Percentiles rank a stretch among this genome's conserved stretches.
phyloP scores from a whole-genome alignment of 2,888 invertebrate species.

The Drosophila colorata region DNA sequence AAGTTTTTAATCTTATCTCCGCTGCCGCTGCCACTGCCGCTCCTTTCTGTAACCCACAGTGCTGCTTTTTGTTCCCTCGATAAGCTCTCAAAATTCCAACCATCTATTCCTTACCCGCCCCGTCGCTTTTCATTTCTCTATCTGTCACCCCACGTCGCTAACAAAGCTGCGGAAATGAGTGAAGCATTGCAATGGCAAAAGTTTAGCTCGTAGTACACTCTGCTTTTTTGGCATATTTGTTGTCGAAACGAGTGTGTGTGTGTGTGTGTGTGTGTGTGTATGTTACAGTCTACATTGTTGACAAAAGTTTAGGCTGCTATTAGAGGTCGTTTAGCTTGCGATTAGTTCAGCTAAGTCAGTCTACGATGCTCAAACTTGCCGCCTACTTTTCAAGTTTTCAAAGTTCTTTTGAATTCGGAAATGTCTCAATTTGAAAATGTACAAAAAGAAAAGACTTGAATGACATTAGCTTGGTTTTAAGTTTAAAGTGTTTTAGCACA shows the following conservation, averaged over 20 bases:
- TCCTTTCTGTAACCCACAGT: not conserved
- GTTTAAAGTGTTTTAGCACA: not conserved
- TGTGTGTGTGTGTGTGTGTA: conserved; percentile 20
- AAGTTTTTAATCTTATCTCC: conserved; percentile 73
- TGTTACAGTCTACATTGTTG: conserved; percentile 68
- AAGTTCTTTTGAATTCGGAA: conserved; percentile 34
- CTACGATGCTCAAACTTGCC: conserved; percentile 27
- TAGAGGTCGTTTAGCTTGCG: conserved; percentile 79
- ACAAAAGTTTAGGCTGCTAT: conserved; percentile 74
- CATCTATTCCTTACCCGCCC: conserved; percentile 5
- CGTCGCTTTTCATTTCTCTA: not conserved
- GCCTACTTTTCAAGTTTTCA: conserved; percentile 32
- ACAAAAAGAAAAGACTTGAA: conserved; percentile 2
- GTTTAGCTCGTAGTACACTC: conserved; percentile 52
- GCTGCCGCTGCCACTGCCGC: not conserved
- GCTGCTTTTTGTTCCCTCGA: conserved; percentile 53
- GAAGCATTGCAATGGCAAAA: conserved; percentile 63
- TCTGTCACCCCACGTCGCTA: not conserved
- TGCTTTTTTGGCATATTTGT: conserved; percentile 30
- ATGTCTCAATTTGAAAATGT: conserved; percentile 36
- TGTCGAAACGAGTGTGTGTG: conserved; percentile 14
- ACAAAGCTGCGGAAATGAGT: conserved; percentile 66
- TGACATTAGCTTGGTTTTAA: conserved; percentile 6
- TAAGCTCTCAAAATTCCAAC: conserved; percentile 49
- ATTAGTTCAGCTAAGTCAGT: conserved; percentile 73